Evolutionary conservation across 2,113 vertebrate genomes (phyloP).

Genomic region (Elephas maximus): DNA sequence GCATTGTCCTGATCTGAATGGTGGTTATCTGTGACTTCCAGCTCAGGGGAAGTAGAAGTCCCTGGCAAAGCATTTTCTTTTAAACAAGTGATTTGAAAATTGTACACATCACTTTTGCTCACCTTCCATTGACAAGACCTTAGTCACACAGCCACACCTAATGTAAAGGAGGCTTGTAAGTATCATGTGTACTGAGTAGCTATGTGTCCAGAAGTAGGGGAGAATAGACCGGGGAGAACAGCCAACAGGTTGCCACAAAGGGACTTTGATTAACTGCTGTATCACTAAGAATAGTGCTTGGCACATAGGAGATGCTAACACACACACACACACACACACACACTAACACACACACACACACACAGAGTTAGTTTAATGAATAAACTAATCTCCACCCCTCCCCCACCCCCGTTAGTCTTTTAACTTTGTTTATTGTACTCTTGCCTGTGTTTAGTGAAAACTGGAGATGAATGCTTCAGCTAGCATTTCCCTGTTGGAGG

Average conservation of each 20-base stretch:
- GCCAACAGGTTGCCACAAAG: not conserved
- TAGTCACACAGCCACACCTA: not conserved
- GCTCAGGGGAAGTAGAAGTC: not conserved
- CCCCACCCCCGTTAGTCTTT: not conserved
- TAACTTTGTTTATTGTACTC: not conserved
- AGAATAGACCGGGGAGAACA: not conserved
- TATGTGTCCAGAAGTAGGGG: not conserved
- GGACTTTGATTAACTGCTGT: not conserved
- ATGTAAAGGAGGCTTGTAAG: not conserved
- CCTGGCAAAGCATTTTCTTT: not conserved
- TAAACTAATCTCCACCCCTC: not conserved
- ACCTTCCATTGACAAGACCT: not conserved
- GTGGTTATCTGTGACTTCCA: not conserved
- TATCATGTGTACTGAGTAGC: not conserved
- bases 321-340: no score
- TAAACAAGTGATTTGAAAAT: not conserved
- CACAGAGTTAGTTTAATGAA: slow-evolving; percentile 27
- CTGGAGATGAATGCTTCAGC: not conserved
- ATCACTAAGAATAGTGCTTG: not conserved
- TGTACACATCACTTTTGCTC: not conserved
- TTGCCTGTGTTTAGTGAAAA: not conserved
- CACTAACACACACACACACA: no score
- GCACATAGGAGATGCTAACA: not conserved
- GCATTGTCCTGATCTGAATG: not conserved
- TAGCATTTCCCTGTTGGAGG: not conserved